A percentile compares a stretch with the other conserved stretches of the same genome.
Evolutionary conservation across 92 coral and sea anemone species (phyloP).

Genomic region (Anthopleura xanthogrammica): DNA sequence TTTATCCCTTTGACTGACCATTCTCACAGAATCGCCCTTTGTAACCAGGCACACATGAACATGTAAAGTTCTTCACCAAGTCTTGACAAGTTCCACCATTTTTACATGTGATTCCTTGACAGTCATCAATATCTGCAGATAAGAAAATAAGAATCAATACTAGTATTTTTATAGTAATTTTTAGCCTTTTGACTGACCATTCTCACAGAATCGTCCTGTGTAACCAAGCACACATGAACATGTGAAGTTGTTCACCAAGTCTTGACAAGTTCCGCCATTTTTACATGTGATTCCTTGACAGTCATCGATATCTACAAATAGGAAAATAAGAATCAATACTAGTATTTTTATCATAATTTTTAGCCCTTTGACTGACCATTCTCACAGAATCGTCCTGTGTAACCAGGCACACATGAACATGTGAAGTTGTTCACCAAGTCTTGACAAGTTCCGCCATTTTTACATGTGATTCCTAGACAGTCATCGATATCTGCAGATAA

Average conservation of each 20-base stretch:
- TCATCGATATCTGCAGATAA: neutral
- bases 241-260: conserved; percentile 5
- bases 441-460: conserved; percentile 21
- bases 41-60: conserved; percentile 27
- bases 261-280: conserved; percentile 6
- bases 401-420: conserved; percentile 20
- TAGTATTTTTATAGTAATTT: too few species aligned
- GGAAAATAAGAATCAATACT: neutral
- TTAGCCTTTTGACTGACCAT: neutral
- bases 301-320: neutral
- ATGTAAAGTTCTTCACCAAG: conserved; percentile 6
- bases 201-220: conserved; percentile 6
- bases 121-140: neutral
- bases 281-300: neutral
- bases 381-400: neutral
- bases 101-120: conserved; percentile 7
- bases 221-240: neutral
- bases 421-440: conserved; percentile 25
- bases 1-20: neutral
- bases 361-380: too few species aligned
- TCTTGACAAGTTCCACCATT: conserved; percentile 19
- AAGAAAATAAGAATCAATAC: neutral
- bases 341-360: too few species aligned
- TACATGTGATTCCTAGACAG: conserved; percentile 11
- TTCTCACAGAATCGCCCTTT: conserved; percentile 19